Base-by-base conservation (phyloP, 2,888 invertebrate genomes). In the Reticulitermes lucifugus region DNA sequence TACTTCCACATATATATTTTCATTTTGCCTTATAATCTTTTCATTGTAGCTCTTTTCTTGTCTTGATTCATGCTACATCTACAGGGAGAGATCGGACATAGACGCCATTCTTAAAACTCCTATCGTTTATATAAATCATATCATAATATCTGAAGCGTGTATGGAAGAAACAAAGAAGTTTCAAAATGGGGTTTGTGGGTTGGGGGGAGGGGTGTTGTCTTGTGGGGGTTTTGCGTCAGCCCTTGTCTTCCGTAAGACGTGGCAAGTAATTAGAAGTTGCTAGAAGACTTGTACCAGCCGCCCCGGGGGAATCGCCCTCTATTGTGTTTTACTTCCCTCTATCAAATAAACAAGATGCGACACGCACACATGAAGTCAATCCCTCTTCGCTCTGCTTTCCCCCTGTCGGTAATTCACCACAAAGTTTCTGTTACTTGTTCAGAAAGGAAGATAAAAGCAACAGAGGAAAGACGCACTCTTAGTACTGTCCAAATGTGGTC, bases 181-280 rank as follows among this genome's bases (percentile, higher is more conserved):
- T 46, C 22, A 43, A 77, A 77, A 77, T 3, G 22, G 77, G 25
- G 41, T 18, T 10, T 35, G 35, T 4, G 35, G 35, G 35, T 2
- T 35, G 35, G 35, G 35, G 35, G 35, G 35, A 4, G 35, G 4
- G 35, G 35, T 4, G 35, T 35, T 35, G 35, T 35, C 35, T 35
- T 35, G 35, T 35, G 35, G 35, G 46, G n/a, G n/a, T 46, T 10
- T n/a, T 35, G 46, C 81, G 81, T 81, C 81, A 81, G 22, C 65
- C 46, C 81, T 77, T 81, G 81, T 81, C 81, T 81, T 81, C 60
- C 70, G 65, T 81, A 81, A 70, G 81, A 70, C 70, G 65, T 70
- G 46, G 81, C 81, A 81, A 81, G 81, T 81, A 81, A 81, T 81
- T 81, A 81, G 60, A 81, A 81, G 81, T 81, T 81, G 35, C 41